These are phyloP conservation scores for Mobula birostris DNA, from an alignment of 2,113 vertebrate species.

Conservation along the genomic window DNA sequence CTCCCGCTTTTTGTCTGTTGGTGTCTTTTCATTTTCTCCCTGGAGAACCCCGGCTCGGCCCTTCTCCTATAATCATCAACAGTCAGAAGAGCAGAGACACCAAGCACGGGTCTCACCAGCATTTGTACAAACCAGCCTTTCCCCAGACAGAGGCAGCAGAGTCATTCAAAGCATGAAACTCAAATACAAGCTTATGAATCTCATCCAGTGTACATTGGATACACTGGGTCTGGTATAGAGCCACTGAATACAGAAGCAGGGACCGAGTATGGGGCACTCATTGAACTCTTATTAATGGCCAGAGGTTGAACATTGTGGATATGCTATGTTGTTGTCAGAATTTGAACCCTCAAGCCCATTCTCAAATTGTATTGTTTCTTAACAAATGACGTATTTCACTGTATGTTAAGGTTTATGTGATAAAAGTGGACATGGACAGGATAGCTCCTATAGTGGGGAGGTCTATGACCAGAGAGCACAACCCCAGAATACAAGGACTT, in stretches of 20 bases:
- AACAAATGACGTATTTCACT: no score
- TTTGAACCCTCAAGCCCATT: no score
- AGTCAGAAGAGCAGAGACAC: neutral
- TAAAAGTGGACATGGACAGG: no score
- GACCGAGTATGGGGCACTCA: neutral
- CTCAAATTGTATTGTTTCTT: no score
- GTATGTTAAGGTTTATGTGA: no score
- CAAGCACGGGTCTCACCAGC: neutral
- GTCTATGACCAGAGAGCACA: no score
- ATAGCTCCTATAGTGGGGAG: no score
- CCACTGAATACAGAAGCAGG: neutral
- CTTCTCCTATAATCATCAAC: constrained; percentile 68
- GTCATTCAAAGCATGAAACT: neutral
- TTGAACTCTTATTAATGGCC: neutral
- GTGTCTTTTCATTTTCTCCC: constrained; percentile 74
- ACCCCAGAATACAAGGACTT: no score
- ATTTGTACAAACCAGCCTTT: neutral
- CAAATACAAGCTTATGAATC: neutral
- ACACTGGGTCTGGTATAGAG: neutral
- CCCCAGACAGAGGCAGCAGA: neutral
- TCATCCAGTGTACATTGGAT: neutral
- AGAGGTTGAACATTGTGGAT: neutral
- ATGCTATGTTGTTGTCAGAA: no score
- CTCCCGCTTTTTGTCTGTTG: constrained; percentile 85
- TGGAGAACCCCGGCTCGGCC: constrained; percentile 80